Base-by-base conservation (phyloP, 2,113 vertebrate genomes). In the Brachypodius melanocephalos region DNA sequence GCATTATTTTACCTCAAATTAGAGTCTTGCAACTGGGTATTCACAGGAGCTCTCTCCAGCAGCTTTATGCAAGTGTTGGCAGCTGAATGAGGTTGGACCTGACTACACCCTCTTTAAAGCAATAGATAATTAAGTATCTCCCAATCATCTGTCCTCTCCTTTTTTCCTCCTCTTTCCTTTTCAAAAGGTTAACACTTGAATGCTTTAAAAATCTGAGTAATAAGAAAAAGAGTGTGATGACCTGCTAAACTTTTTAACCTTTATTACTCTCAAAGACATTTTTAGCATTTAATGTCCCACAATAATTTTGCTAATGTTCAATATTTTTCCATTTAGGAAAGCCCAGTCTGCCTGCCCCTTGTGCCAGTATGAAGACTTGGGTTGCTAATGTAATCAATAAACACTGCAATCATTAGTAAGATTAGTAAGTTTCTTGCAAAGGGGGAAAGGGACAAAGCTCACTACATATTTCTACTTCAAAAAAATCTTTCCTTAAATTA, bases 1-100 rank as follows among this genome's bases (percentile, higher is more conserved):
- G 97, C 98, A 98, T 97, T 97, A 98, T 98, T 98, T 98, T 98
- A 98, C 98, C 98, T 98, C 97, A 98, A 98, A 99, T 99, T 98
- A 98, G 97, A 97, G 96, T 93, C 84, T 95, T 97, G 98, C 96
- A 95, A 96, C 89, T 86, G 94, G 90, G 96, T 95, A 97, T 93
- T 97, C 95, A 92, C 95, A 98, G 97, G 95, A 96, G 96, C 85
- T 94, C 90, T 89, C 94, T 91, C 94, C 89, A 93, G 95, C 79
- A 97, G 91, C 94, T 94, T 97, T 96, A 92, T 89, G 93, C 79
- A 96, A 97, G 93, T 91, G 86, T 68, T 95, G 95, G 95, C 95
- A 96, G 93, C 83, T 95, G 95, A 96, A 96, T 77, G 90, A 71
- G 97, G 96, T 96, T 97, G 96, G 96, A 93, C 88, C 67, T 77